Base-by-base conservation (phyloP, 2,888 invertebrate species). In the Muscina levida region DNA sequence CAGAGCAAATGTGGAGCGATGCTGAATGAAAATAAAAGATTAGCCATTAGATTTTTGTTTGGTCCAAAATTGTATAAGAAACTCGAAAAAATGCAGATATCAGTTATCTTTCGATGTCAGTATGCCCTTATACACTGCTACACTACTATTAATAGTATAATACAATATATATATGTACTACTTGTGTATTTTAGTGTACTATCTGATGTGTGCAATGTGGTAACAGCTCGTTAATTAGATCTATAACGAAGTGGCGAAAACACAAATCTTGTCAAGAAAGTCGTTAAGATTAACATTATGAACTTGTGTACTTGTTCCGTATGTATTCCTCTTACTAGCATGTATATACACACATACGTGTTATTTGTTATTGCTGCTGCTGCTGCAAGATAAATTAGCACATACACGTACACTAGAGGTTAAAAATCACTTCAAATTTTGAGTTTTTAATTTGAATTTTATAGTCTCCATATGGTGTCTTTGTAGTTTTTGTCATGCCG, bases 401-500 rank as follows among this genome's bases (percentile, higher is more conserved):
- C 24, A 22, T 22, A 22, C 22, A 22, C 22, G 53, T 6, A 11
- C 53, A 24, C 53, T 53, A 13, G 24, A 31, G 24, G 13, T 13
- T 53, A 2, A 22, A 48, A 53, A 53, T 24, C 13, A 1, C 17
- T 22, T 53, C 13, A 24, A 22, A 53, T 8, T 3, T 31, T 31
- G 31, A 17, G 4, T 62, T 31, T 37, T 42, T 15, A 42, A 11
- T 72, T 62, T 62, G 57, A 48, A 31, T 46, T 42, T 56, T 39
- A 19, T 46, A 51, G 24, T 66, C 6, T 17, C 2, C 48, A 44
- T 48, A 17, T 48, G 17, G 17, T 48, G 17, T 48, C 13, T n/a
- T 24, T 56, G n/a, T 8, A 80, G 78, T 37, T 42, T 39, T 24
- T 56, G 67, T 15, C 39, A 65, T 73, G 83, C 77, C 6, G 84